Base-by-base conservation (phyloP, 2,113 vertebrate genomes). In the Megaptera novaeangliae region DNA sequence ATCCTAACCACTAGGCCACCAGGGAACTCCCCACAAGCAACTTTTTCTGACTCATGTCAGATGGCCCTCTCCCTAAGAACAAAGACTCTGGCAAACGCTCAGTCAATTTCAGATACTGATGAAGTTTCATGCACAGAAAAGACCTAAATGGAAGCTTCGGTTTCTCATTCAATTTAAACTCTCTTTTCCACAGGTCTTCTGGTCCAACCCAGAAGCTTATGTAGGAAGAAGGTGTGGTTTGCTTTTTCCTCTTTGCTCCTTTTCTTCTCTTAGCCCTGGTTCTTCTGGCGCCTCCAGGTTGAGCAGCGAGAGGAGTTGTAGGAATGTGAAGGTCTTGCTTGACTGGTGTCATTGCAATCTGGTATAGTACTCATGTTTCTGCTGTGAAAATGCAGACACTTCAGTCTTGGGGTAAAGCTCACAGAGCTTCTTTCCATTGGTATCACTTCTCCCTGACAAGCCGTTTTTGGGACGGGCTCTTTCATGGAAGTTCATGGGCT, bases 401-500 rank as follows among this genome's bases (percentile, higher is more conserved):
- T 41, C 9, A 3, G 14, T 31, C 5, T 44, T 15, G 46, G 31
- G 46, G 18, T 21, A 2, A 6, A 27, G 41, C 64, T 63, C 44
- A 5, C 3, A 2, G 0, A 29, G 14, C 36, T 0, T 77, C 12
- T 61, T 59, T 36, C 39, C 31, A 29, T 3, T 21, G 39, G 25
- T 2, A 8, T 61, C 23, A 4, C 6, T 4, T 78, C 3, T 49
- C 7, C 49, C 34, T 13, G 36, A 29, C 23, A 41, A 5, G 52
- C 39, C 41, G 1, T 36, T 25, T 13, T 41, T 20, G 34, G 34
- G 34, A 36, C 1, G 10, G 29, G 8, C n/a, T 46, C 18, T 87
- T 52, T 55, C 25, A 2, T 39, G 71, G 34, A 6, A 10, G 21
- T 1, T 29, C 12, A 14, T 27, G 59, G 74, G 21, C 27, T 29